Evolutionary conservation across 2,888 invertebrate genomes (phyloP).

Genomic region (Petrolisthes manimaculis): DNA sequence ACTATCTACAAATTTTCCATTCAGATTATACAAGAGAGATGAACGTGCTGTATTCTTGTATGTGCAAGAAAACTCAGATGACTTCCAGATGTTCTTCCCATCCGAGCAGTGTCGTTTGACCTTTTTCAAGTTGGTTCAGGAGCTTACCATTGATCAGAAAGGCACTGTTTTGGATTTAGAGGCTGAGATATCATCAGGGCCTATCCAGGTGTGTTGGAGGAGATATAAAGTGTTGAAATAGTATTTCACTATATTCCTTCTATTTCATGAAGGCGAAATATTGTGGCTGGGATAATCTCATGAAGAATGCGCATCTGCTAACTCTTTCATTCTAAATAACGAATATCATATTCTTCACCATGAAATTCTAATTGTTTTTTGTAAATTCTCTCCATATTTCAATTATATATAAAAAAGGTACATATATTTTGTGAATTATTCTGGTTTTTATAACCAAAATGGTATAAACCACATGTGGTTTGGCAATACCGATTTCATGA

Average conservation of each 20-base stretch:
- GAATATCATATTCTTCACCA: neutral
- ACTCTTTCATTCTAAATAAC: too few species aligned
- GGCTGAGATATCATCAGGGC: slow-evolving; percentile 80
- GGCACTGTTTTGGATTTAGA: slow-evolving; percentile 82
- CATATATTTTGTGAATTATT: neutral
- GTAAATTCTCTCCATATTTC: neutral
- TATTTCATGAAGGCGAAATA: neutral
- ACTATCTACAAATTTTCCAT: slow-evolving; percentile 51
- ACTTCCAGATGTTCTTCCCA: slow-evolving; percentile 98
- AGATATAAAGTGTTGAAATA: neutral
- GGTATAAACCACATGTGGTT: too few species aligned
- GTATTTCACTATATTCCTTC: neutral
- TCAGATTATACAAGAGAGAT: slow-evolving; percentile 93
- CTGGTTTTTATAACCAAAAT: neutral
- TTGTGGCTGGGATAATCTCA: too few species aligned
- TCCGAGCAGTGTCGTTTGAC: slow-evolving; percentile 86
- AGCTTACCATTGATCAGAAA: slow-evolving; percentile 90
- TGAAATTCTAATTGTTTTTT: neutral
- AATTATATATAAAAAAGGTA: neutral
- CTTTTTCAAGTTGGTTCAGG: slow-evolving; percentile 86
- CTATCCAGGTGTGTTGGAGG: slow-evolving; percentile 76
- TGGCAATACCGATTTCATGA: too few species aligned
- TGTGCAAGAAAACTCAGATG: slow-evolving; percentile 97
- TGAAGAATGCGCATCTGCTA: too few species aligned
- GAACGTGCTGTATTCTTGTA: slow-evolving; percentile 96